Percentiles rank a stretch among this genome's conserved stretches.
phyloP scores from a whole-genome alignment of 1,140 invertebrate species.

The Platorchestia sp. region DNA sequence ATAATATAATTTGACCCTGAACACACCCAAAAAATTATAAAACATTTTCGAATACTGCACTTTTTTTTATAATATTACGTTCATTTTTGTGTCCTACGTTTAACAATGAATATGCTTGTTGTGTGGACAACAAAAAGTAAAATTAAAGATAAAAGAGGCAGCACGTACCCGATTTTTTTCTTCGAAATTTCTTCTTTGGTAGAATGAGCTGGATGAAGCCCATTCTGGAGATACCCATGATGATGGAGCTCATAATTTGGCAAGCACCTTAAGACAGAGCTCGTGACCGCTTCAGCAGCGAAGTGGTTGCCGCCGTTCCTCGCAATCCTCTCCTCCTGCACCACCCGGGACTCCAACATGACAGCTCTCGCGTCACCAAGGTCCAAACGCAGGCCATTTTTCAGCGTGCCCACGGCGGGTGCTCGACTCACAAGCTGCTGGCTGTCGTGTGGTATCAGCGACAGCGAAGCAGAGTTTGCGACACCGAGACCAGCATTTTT shows the following conservation, averaged over 20 bases:
- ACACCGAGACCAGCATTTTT: neutral
- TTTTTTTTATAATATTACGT: neutral
- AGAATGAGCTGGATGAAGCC: neutral
- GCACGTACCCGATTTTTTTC: constrained; percentile 2
- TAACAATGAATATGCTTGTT: neutral
- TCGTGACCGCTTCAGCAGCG: neutral
- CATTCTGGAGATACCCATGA: constrained; percentile 13
- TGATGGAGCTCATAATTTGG: constrained; percentile 3
- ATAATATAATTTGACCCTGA: neutral
- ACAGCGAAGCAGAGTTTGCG: neutral
- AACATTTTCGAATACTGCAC: too few species aligned
- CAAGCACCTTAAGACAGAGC: neutral
- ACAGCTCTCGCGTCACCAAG: neutral
- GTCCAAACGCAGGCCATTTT: neutral
- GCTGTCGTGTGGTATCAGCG: neutral
- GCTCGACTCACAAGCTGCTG: neutral
- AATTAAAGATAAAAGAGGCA: neutral
- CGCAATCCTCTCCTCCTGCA: neutral
- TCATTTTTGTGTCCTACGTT: too few species aligned
- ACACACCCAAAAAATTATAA: neutral
- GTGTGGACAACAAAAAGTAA: neutral
- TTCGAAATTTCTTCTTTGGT: neutral
- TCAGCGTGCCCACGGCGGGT: neutral
- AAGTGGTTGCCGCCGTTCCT: neutral
- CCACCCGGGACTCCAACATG: neutral